Percentiles rank a stretch among this genome's conserved stretches.
Conservation (phyloP, 2,888 invertebrate species). For the Cataglyphis livida region DNA sequence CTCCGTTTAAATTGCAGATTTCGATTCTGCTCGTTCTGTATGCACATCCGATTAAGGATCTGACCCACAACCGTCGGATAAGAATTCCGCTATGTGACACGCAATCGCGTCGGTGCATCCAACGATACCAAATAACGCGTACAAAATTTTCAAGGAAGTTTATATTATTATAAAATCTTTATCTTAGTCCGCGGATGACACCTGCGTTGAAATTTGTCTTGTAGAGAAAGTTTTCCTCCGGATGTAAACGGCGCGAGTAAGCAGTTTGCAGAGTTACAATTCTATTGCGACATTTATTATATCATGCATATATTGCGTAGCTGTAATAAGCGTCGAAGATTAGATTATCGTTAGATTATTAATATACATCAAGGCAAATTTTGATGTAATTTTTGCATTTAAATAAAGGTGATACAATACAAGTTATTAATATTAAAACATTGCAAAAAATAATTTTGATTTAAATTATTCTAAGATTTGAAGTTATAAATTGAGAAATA, state of each 20-base stretch:
- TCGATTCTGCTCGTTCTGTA: constrained; percentile 49
- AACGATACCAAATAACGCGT: constrained; percentile 8
- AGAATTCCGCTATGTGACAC: constrained; percentile 43
- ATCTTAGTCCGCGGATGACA: not conserved
- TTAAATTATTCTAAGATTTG: not conserved
- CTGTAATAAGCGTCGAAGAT: not conserved
- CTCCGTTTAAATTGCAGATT: constrained; percentile 72
- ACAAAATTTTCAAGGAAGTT: constrained; percentile 4
- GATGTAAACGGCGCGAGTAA: constrained; percentile 77
- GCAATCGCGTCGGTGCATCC: constrained; percentile 27
- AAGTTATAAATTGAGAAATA: not conserved
- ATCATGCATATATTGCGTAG: constrained; percentile 59
- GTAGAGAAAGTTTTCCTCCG: constrained; percentile 70
- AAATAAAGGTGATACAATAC: constrained; percentile 18
- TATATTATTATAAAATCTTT: constrained; percentile 15
- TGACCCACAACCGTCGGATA: constrained; percentile 55
- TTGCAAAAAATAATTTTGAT: not conserved
- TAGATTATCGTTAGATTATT: not conserved
- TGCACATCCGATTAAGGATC: constrained; percentile 55
- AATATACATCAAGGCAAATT: constrained; percentile 10
- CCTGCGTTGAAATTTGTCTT: not conserved
- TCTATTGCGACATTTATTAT: constrained; percentile 68
- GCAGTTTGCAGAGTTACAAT: constrained; percentile 73
- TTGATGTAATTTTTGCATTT: not conserved
- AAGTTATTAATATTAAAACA: not conserved